phyloP scores from a whole-genome alignment of 2,888 invertebrate genomes.

The Monopis laevigella region DNA sequence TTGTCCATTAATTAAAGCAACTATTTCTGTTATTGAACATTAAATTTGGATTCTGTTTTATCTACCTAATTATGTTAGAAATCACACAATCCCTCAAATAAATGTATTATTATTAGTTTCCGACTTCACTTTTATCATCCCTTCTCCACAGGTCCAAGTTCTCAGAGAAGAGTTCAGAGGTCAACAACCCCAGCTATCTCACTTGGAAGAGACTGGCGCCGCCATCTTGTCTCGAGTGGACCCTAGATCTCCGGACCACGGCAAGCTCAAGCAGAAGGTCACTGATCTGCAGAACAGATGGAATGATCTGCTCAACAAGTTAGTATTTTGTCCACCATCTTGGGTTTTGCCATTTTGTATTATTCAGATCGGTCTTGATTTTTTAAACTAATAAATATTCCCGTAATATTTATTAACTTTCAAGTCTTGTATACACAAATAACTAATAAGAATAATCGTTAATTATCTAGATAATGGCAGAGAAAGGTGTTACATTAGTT shows the following conservation, averaged over 20 bases:
- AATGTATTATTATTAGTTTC: no score
- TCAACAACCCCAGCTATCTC: slow-evolving; percentile 89
- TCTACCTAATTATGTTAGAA: no score
- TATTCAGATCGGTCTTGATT: no score
- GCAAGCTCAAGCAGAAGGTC: slow-evolving; percentile 73
- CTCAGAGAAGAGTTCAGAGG: slow-evolving; percentile 93
- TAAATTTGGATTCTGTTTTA: no score
- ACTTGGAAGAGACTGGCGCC: slow-evolving; percentile 83
- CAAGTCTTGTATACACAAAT: no score
- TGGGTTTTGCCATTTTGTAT: no score
- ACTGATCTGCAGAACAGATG: slow-evolving; percentile 78
- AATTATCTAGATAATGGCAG: no score
- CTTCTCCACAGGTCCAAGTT: slow-evolving; percentile 75
- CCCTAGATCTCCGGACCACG: slow-evolving; percentile 52
- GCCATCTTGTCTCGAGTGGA: slow-evolving; percentile 72
- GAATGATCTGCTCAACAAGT: slow-evolving; percentile 78
- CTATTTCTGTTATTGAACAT: neutral
- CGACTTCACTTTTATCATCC: neutral
- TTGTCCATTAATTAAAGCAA: neutral
- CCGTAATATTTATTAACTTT: no score
- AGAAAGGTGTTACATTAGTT: no score
- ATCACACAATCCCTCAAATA: no score
- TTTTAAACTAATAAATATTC: no score
- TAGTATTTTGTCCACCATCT: slow-evolving; percentile 25
- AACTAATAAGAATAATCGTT: no score